A percentile compares a stretch with the other conserved stretches of the same genome.
Conservation (phyloP, 1,140 invertebrate species). For the Drosophila setifemur region DNA sequence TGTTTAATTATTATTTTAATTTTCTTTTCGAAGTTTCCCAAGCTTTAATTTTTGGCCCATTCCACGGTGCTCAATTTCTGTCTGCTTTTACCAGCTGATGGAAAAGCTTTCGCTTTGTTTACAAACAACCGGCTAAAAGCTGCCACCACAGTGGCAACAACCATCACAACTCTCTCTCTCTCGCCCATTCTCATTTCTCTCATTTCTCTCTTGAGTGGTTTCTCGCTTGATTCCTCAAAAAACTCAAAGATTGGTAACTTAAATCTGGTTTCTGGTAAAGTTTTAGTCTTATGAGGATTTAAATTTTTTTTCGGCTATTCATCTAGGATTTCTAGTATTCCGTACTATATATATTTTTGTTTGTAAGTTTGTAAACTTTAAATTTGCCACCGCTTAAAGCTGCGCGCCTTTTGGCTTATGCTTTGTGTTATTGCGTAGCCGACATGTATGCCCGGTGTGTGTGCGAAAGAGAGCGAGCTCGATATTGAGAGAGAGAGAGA, state of each 20-base stretch:
- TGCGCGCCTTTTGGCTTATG: slow-evolving; percentile 27
- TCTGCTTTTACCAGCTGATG: slow-evolving; percentile 21
- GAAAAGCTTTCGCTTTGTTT: slow-evolving; percentile 63
- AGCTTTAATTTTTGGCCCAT: not conserved
- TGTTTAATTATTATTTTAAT: not conserved
- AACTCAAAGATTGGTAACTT: slow-evolving; percentile 7
- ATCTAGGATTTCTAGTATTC: slow-evolving; percentile 17
- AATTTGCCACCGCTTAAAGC: slow-evolving; percentile 49
- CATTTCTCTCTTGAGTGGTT: slow-evolving; percentile 25
- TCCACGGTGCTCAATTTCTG: slow-evolving; percentile 28
- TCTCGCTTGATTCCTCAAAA: not conserved
- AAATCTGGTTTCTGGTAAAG: slow-evolving; percentile 19
- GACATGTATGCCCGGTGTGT: slow-evolving; percentile 7
- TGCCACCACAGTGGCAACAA: too few species aligned
- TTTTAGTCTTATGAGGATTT: slow-evolving; percentile 23
- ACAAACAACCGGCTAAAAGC: slow-evolving; percentile 62
- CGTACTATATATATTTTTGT: too few species aligned
- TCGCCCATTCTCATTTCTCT: not conserved
- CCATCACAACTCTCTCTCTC: not conserved
- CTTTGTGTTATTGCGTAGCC: slow-evolving; percentile 40
- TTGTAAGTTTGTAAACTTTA: slow-evolving; percentile 42
- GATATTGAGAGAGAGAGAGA: too few species aligned
- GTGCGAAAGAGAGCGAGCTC: too few species aligned
- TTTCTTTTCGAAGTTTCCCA: not conserved
- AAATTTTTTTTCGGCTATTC: slow-evolving; percentile 27